Base-by-base conservation (phyloP, 2,888 invertebrate species). In the Coenonympha arcania region DNA sequence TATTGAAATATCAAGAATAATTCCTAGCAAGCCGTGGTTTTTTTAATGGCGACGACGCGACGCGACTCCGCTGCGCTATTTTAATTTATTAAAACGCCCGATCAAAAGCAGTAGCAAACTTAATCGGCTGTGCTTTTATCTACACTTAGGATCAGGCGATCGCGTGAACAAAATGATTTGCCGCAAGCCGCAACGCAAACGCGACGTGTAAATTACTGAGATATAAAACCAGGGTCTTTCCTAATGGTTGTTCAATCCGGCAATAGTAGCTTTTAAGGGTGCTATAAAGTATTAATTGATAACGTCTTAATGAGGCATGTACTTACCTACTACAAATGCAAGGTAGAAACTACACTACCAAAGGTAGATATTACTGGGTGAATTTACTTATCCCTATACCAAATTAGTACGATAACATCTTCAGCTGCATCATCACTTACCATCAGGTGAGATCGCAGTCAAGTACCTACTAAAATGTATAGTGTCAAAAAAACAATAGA, bases 121-220 rank as follows among this genome's bases (percentile, higher is more conserved):
- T 59, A 56, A 39, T 48, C 41, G 55, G 31, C 47, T 57, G 55
- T 47, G 59, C 52, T 61, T 41, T 59, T 57, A 63, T 68, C 63
- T 39, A 41, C 59, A 28, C 22, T 53, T 58, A 57, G 52, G 43
- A 65, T 66, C 62, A 70, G 70, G 69, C 68, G 66, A 52, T 70
- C 50, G 68, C 71, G 70, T 73, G 73, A 46, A 52, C 41, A 26
- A 56, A 65, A 59, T 62, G 42, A 59, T 52, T 59, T 61, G n/a
- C n/a, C n/a, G n/a, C n/a, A n/a, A 51, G 39, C 56, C 52, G 52
- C 57, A 52, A 50, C 52, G 50, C 49, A 50, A 54, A 46, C 50
- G 50, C 43, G 19, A 20, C 44, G 55, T 51, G 39, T 54, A 55
- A 53, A 55, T 52, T 54, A 55, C 45, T 31, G 43, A 45, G 49